Evolutionary conservation across 2,888 invertebrate species (phyloP).

Genomic region (Lutraria lutraria): DNA sequence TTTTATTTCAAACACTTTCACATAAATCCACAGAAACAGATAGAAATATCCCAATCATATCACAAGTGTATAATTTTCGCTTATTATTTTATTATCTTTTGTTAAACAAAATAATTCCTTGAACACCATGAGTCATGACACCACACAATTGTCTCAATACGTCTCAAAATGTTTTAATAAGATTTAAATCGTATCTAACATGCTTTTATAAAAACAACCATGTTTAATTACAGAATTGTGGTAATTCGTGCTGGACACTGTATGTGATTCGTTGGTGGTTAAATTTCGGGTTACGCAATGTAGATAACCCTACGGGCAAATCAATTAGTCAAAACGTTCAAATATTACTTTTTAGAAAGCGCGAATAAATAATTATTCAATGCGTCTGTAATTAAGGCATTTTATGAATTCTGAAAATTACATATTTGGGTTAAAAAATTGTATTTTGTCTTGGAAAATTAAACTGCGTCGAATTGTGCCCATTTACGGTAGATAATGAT

Average conservation of each 20-base stretch:
- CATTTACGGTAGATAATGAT: background rate
- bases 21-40: background rate
- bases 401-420: background rate
- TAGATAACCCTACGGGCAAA: background rate
- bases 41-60: background rate
- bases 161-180: background rate
- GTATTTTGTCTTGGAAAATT: background rate
- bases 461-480: background rate
- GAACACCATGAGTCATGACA: background rate
- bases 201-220: background rate
- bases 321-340: background rate
- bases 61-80: background rate
- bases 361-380: background rate
- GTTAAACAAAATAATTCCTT: background rate
- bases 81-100: background rate
- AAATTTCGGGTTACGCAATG: background rate
- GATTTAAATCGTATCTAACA: background rate
- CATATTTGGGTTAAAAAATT: background rate
- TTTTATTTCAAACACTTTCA: background rate
- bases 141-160: background rate
- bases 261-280: background rate
- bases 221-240: background rate
- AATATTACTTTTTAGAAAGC: background rate
- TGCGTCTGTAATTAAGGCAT: background rate
- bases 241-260: background rate